Evolutionary conservation across 2,113 vertebrate species (phyloP).

Genomic region (Todiramphus saurophagus): DNA sequence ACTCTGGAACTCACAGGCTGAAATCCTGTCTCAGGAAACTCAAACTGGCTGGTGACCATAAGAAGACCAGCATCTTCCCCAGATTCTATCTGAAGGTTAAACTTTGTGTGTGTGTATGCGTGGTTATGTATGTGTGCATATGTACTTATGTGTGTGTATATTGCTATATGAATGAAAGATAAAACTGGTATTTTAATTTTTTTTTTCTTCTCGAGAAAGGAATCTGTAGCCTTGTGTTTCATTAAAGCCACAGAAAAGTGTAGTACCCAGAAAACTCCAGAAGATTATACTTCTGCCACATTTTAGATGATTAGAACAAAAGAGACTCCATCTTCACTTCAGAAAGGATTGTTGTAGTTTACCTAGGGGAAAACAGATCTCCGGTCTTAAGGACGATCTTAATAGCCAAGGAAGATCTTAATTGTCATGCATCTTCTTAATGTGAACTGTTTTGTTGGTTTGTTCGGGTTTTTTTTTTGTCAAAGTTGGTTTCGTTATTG

Average conservation of each 20-base stretch:
- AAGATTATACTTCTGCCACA: background rate
- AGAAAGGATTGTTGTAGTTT: background rate
- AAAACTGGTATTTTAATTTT: background rate
- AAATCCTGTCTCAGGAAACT: background rate
- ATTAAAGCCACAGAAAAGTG: background rate
- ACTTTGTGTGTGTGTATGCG: background rate
- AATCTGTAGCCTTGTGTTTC: background rate
- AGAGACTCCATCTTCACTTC: background rate
- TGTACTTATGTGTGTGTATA: background rate
- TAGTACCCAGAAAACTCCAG: background rate
- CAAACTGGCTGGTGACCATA: background rate
- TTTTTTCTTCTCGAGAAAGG: background rate
- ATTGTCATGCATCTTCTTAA: background rate
- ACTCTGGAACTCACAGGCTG: background rate
- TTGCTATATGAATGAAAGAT: background rate
- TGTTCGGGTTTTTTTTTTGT: background rate
- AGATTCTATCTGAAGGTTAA: background rate
- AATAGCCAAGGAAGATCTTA: background rate
- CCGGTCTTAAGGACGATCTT: background rate
- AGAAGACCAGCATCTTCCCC: background rate
- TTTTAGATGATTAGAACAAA: background rate
- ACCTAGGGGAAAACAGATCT: background rate
- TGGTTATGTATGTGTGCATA: background rate
- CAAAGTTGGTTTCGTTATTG: background rate
- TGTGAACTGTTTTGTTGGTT: background rate